Percentiles rank a stretch among this genome's conserved stretches.
Conservation (phyloP, 2,797 vertebrate genomes). For the Distichodus sexfasciatus region DNA sequence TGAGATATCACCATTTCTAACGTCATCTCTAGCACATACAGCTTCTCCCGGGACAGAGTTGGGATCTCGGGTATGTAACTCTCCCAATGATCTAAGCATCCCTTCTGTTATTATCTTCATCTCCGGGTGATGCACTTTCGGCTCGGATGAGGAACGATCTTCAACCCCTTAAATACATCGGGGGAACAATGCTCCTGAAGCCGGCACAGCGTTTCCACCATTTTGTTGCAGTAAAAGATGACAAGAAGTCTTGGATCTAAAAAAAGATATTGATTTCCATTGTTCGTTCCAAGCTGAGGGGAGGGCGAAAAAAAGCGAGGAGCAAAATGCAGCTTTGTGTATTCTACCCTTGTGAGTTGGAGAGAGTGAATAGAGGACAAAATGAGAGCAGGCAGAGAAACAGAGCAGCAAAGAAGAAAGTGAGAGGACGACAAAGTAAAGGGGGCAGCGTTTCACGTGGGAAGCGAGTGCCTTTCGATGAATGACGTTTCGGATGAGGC, state of each 20-base stretch:
- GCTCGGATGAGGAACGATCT: background rate
- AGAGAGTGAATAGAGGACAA: constrained; percentile 23
- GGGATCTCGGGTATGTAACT: background rate
- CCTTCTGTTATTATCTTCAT: constrained; percentile 13
- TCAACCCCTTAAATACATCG: constrained; percentile 6
- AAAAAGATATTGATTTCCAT: constrained; percentile 41
- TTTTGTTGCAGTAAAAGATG: constrained; percentile 17
- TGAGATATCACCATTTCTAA: background rate
- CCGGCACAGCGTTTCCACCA: background rate
- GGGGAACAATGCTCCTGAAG: constrained; percentile 31
- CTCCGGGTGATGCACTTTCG: background rate
- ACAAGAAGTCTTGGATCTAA: constrained; percentile 19
- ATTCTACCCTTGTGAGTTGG: constrained; percentile 19
- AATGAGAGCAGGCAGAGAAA: constrained; percentile 25
- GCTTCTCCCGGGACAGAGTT: background rate
- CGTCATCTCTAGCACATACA: background rate
- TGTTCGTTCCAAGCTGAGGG: constrained; percentile 24
- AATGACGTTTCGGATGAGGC: constrained; percentile 11
- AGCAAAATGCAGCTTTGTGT: constrained; percentile 29
- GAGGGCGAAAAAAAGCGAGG: background rate
- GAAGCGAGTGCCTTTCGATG: constrained; percentile 17
- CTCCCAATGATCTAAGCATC: background rate
- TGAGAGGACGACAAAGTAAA: background rate
- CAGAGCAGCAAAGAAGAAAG: constrained; percentile 1
- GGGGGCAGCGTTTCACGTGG: background rate